These are phyloP conservation scores for Gambusia yucatana DNA, from an alignment of 2,797 vertebrate species.

Conservation along the genomic window DNA sequence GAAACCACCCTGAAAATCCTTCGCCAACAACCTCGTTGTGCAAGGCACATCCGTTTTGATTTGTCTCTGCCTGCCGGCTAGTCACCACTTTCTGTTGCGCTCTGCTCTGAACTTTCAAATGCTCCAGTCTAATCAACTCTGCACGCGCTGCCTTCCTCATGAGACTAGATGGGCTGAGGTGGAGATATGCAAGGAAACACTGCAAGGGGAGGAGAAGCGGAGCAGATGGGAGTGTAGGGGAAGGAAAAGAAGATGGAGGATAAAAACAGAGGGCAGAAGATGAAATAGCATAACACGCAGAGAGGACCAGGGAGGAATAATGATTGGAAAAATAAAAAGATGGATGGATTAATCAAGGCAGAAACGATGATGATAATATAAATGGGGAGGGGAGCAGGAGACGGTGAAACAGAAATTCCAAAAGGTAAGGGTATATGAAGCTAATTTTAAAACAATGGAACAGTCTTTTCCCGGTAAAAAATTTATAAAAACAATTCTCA, in stretches of 20 bases:
- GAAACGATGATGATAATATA: constrained; percentile 41
- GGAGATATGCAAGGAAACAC: constrained; percentile 50
- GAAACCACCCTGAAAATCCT: constrained; percentile 73
- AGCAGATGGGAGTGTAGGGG: constrained; percentile 18
- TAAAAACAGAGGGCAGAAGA: constrained; percentile 33
- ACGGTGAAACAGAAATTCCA: constrained; percentile 22
- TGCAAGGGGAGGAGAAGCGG: constrained; percentile 31
- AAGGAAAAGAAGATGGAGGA: constrained; percentile 34
- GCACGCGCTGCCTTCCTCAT: constrained; percentile 43
- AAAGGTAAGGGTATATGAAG: constrained; percentile 39
- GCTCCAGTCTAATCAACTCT: constrained; percentile 75
- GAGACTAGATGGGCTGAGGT: constrained; percentile 61
- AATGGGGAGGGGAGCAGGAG: constrained; percentile 29
- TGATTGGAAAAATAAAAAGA: constrained; percentile 49
- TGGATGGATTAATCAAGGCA: constrained; percentile 45
- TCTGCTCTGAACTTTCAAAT: constrained; percentile 69
- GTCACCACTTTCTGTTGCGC: constrained; percentile 53
- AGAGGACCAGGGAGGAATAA: constrained; percentile 54
- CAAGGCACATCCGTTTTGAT: constrained; percentile 60
- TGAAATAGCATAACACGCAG: constrained; percentile 41
- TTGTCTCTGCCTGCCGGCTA: constrained; percentile 63
- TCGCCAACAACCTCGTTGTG: constrained; percentile 61
- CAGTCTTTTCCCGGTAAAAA: constrained; percentile 28
- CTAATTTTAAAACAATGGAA: constrained; percentile 54
- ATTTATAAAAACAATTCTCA: constrained; percentile 12